Evolutionary conservation across 2,113 vertebrate species (phyloP), one percentile per base, ranked within the genome.

Genomic region (Lates calcarifer): DNA sequence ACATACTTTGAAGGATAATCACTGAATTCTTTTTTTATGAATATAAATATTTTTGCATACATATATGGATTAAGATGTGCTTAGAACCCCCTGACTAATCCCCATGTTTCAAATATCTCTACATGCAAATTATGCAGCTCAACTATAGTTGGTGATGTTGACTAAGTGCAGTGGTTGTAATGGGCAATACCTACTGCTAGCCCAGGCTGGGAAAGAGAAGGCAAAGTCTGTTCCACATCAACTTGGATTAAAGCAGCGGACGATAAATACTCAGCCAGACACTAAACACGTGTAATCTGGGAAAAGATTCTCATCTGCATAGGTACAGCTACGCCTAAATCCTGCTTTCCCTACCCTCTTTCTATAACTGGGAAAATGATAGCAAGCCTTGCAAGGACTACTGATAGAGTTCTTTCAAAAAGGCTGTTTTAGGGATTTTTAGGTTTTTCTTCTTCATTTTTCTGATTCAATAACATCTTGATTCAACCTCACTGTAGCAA

Each of bases 11-110:
- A 76, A 56, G 72, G 74, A 87, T 77, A 85, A 86, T 81, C 79
- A 75, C 65, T 12, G 83, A 89, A 84, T 69, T 43, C 56, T 82
- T 33, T 49, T 88, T 74, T 62, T 26, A 78, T 47, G 75, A 69
- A 73, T 74, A 68, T 75, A 77, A 82, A 88, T 83, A 85, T 82
- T 77, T 81, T 20, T 49, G n/a, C 26, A 64, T 74, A 74, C n/a
- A n/a, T 76, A 77, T 74, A 75, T 45, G 87, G 90, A 91, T 92
- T 90, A 92, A 79, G 80, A 88, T 83, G 41, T 65, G 58, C 74
- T 90, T 53, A 77, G 68, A 82, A 90, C 33, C 2, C 69, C 60
- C 31, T 79, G 84, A 76, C 83, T 91, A 90, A 93, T 94, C 90
- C 79, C 60, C 74, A 45, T 90, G 90, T 89, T 89, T 87, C 62